Evolutionary conservation across 1,140 invertebrate species (phyloP).

Genomic region (Zaprionus gabonicus): DNA sequence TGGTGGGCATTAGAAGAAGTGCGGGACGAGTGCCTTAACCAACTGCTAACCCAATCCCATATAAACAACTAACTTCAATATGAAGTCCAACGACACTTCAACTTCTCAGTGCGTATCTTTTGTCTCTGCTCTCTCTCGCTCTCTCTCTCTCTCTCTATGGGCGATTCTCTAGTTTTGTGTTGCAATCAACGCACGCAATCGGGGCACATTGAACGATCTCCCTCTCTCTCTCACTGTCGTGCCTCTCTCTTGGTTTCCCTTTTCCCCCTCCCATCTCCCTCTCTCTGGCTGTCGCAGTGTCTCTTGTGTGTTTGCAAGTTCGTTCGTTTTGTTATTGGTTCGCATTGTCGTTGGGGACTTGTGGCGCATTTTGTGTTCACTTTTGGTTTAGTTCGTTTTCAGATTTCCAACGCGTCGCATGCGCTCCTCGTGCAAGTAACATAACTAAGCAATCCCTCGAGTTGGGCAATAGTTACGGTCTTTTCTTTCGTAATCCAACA

Average conservation of each 20-base stretch:
- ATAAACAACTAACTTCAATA: constrained; percentile 46
- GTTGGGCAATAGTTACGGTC: not conserved
- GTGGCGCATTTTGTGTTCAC: constrained; percentile 49
- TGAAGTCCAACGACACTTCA: constrained; percentile 41
- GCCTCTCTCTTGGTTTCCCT: constrained; percentile 29
- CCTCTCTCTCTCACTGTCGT: constrained; percentile 18
- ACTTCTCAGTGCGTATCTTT: constrained; percentile 32
- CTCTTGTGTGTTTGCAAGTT: constrained; percentile 43
- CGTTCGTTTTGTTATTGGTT: constrained; percentile 69
- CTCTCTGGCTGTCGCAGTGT: constrained; percentile 9
- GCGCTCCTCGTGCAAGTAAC: constrained; percentile 26
- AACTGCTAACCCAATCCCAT: constrained; percentile 59
- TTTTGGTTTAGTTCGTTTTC: constrained; percentile 70
- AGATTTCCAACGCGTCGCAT: constrained; percentile 79
- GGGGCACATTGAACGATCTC: constrained; percentile 59
- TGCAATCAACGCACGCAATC: constrained; percentile 28
- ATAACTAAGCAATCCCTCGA: not conserved
- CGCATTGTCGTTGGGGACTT: constrained; percentile 48
- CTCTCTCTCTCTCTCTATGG: not conserved
- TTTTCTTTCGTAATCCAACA: not conserved
- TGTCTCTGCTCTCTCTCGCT: constrained; percentile 7
- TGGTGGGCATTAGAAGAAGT: constrained; percentile 50
- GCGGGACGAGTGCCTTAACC: constrained; percentile 52
- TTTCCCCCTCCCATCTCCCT: constrained; percentile 26
- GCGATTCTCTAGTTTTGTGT: constrained; percentile 2